Evolutionary conservation across 2,797 vertebrate species (phyloP), one percentile per base, ranked within the genome.

Genomic region (Triplophysa bombifrons): DNA sequence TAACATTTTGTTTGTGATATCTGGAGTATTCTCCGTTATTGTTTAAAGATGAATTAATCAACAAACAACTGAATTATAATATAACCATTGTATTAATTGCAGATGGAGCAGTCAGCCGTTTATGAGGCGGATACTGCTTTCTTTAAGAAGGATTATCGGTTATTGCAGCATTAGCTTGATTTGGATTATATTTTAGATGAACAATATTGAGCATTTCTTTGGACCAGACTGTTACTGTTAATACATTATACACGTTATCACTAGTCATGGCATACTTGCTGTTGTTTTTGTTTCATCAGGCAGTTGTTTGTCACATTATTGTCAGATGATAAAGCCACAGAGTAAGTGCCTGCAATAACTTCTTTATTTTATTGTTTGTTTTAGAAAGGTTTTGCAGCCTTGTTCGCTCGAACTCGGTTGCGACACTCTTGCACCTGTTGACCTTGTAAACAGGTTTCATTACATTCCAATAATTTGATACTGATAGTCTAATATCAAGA

Each of bases 91-190:
- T n/a, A 20, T 69, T 51, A 30, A 19, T 44, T 67, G 1, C 12
- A 20, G 8, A 67, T 56, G 1, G 14, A 56, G 11, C 34, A 46
- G 50, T 30, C 30, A 5, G 30, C 30, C 0, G 30, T 30, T 30
- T 30, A 30, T 30, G 30, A 30, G 30, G 30, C 30, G 30, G 30
- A 30, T 50, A 16, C 2, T 11, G 2, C 2, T 56, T 61, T 51
- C 14, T 16, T 0, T 69, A 61, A 78, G 34, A 1, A 48, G 55
- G 65, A 61, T 58, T 20, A 69, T 19, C 27, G 5, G 9, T 78
- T 70, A 70, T 70, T 22, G 27, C 66, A 22, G 19, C 58, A 77
- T 77, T 60, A 70, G 44, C 44, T 77, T 76, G 22, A 76, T 68
- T 76, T 68, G 64, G 51, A 68, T 58, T 56, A 58, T 12, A 30